Evolutionary conservation across 2,888 invertebrate genomes (phyloP).

Genomic region (Psylliodes chrysocephalus): DNA sequence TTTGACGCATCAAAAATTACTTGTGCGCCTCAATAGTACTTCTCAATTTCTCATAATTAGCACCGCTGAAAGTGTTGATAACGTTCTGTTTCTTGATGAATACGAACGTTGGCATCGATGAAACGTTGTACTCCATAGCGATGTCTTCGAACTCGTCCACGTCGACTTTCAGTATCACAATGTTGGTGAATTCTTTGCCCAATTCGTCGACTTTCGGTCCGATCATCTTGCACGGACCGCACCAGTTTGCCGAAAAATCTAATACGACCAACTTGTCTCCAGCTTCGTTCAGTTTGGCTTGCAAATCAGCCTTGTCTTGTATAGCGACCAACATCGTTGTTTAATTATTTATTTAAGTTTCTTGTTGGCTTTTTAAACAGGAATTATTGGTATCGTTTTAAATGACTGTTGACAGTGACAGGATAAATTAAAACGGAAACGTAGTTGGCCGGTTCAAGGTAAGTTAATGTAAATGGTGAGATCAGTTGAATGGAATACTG

Average conservation of each 20-base stretch:
- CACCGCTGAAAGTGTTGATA: conserved; percentile 81
- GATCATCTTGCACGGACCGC: conserved; percentile 92
- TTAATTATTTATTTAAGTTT: neutral
- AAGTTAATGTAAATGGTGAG: too few relatives aligned
- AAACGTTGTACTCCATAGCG: conserved; percentile 79
- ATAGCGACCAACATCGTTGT: conserved; percentile 20
- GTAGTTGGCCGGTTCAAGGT: neutral
- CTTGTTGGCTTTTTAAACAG: neutral
- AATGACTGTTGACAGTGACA: conserved; percentile 8
- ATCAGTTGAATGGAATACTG: too few relatives aligned
- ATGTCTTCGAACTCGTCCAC: conserved; percentile 89
- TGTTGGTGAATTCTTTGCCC: conserved; percentile 69
- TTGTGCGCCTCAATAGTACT: too few relatives aligned
- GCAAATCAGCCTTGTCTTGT: conserved; percentile 73
- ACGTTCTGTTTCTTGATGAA: conserved; percentile 79
- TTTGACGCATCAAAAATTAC: too few relatives aligned
- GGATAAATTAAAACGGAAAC: neutral
- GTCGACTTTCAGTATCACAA: conserved; percentile 71
- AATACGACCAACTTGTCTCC: conserved; percentile 85
- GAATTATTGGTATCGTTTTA: neutral
- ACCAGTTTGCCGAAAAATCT: conserved; percentile 93
- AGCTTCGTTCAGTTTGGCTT: conserved; percentile 75
- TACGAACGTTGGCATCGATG: conserved; percentile 91
- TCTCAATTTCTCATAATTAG: conserved; percentile 77
- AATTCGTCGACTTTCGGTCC: conserved; percentile 82